Evolutionary conservation across 2,797 vertebrate species (phyloP), one percentile per base, ranked within the genome.

Genomic region (Pteropus rufus): DNA sequence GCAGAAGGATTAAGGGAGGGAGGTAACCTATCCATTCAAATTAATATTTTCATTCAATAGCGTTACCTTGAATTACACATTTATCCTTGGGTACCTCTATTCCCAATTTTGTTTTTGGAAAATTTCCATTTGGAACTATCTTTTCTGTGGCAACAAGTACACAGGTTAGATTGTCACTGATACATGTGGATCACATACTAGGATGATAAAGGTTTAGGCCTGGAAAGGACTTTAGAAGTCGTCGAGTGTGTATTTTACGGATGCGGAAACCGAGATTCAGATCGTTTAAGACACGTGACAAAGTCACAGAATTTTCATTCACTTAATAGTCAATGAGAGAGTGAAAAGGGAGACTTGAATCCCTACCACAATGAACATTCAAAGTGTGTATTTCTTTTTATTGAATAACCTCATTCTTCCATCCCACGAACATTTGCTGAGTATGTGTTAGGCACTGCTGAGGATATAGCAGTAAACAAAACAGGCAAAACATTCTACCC

Each of bases 281-380:
- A 19, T 54, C 3, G 52, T 44, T 72, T 54, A 69, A 88, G 54
- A 60, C 10, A 18, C 0, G 41, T 26, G 8, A n/a, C 36, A 77
- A 81, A 54, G 49, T 56, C 82, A 89, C 29, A 39, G 34, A 10
- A 54, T 49, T 84, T 80, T 46, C 9, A 41, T 16, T 58, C 23
- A 14, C 64, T 65, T 49, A 56, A 79, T 79, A 62, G 72, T 44
- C 29, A 26, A 70, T 34, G 26, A 72, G 49, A 31, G 34, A 75
- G 26, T n/a, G 80, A 82, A 56, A 65, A 89, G 34, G 31, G 26
- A 36, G n/a, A 75, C 44, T 85, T 52, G 18, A 29, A 82, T 54
- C 9, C 21, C 14, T 4, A 34, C 14, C 9, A 4, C 60, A 26
- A 9, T 21, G 58, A 80, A 62, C 67, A 54, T n/a, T 87, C 79